Conservation (phyloP, 2,797 vertebrate genomes). For the Acrossocheilus fasciatus region DNA sequence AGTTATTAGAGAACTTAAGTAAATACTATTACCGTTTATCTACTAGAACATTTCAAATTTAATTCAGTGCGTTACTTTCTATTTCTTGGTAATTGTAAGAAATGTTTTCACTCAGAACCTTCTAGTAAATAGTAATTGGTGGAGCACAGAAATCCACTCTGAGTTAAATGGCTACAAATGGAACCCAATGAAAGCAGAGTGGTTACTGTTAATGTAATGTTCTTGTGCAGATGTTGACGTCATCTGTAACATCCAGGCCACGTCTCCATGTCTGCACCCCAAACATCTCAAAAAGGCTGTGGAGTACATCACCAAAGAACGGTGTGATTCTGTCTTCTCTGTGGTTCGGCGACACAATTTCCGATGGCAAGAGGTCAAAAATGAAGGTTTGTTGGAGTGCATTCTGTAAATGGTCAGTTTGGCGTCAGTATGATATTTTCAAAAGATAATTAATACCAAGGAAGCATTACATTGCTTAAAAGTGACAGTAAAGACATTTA, state of each 20-base stretch:
- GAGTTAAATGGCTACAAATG: background rate
- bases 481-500: background rate
- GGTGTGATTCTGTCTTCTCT: conserved; percentile 90
- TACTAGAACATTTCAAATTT: background rate
- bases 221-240: conserved; percentile 83
- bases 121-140: background rate
- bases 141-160: background rate
- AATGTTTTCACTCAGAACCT: background rate
- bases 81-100: background rate
- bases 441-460: background rate
- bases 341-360: conserved; percentile 93
- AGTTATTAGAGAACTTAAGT: no score
- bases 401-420: background rate
- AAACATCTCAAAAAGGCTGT: conserved; percentile 85
- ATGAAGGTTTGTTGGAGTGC: conserved; percentile 78
- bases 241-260: conserved; percentile 94
- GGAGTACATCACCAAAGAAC: conserved; percentile 73
- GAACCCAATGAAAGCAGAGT: background rate
- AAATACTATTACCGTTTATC: background rate
- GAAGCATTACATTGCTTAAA: background rate
- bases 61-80: background rate
- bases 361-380: conserved; percentile 89
- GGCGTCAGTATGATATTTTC: background rate
- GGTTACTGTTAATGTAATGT: background rate
- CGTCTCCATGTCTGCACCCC: conserved; percentile 94